A percentile compares a stretch with the other conserved stretches of the same genome.
Conservation (phyloP, 2,888 invertebrate genomes). For the Himalopsyche japonica region DNA sequence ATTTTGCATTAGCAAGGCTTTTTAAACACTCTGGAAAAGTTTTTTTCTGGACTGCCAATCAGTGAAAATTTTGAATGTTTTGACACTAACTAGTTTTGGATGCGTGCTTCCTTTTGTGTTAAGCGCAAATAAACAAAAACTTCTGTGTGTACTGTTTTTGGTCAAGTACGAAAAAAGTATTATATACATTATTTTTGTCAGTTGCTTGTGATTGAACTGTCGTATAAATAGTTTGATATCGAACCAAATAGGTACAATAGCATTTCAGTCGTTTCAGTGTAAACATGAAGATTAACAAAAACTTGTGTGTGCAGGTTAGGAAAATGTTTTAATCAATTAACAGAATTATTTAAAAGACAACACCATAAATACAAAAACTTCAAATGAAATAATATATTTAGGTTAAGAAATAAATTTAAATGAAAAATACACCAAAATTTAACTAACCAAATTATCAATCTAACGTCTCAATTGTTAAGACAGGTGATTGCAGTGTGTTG, state of each 20-base stretch:
- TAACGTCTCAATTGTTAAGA: no score
- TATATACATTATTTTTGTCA: neutral
- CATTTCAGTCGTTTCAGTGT: constrained; percentile 14
- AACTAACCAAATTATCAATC: no score
- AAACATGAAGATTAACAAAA: constrained; percentile 30
- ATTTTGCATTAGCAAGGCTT: neutral
- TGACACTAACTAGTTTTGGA: neutral
- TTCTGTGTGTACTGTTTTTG: neutral
- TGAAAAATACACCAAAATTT: no score
- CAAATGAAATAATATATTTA: no score
- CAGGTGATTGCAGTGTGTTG: no score
- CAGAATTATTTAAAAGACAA: neutral
- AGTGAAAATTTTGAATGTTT: neutral
- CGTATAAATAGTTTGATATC: constrained; percentile 35
- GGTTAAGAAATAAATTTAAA: no score
- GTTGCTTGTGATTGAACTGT: neutral
- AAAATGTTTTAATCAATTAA: neutral
- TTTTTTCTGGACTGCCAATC: neutral
- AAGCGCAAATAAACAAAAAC: neutral
- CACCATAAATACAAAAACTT: no score
- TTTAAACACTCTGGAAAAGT: neutral
- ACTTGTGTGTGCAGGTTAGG: constrained; percentile 27
- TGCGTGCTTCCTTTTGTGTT: neutral
- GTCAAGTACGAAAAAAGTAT: constrained; percentile 2
- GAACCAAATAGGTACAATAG: constrained; percentile 14